Percentiles rank a stretch among this genome's conserved stretches.
These are phyloP conservation scores for Halcyon malimbica DNA, from an alignment of 2,113 vertebrate species.

Conservation along the genomic window DNA sequence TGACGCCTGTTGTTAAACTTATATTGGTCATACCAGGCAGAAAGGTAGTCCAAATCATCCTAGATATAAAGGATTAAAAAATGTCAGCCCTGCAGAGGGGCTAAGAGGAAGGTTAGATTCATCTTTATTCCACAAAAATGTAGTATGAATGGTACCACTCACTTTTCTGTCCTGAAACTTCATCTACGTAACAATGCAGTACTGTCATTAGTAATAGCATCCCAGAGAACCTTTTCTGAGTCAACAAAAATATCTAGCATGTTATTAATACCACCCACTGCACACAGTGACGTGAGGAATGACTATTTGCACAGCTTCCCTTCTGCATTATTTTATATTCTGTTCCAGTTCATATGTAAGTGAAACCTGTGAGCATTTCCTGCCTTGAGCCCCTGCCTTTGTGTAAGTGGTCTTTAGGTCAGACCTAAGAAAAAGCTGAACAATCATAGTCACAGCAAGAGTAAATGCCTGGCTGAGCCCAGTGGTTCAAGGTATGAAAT, in stretches of 20 bases:
- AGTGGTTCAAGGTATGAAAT: background rate
- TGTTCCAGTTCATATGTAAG: slow-evolving; percentile 29
- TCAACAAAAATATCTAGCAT: slow-evolving; percentile 40
- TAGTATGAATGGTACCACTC: background rate
- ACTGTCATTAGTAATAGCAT: slow-evolving; percentile 12
- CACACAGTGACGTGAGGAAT: background rate
- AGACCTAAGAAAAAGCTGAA: background rate
- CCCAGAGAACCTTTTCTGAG: slow-evolving; percentile 43
- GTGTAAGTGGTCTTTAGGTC: background rate
- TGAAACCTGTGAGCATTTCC: slow-evolving; percentile 24
- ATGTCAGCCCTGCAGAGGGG: background rate
- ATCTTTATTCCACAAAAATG: background rate
- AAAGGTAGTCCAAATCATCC: background rate
- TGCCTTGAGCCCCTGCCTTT: background rate
- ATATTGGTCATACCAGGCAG: background rate
- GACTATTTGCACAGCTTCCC: slow-evolving; percentile 26
- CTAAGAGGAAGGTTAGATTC: background rate
- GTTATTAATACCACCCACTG: slow-evolving; percentile 31
- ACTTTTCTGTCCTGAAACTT: background rate
- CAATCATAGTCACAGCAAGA: background rate
- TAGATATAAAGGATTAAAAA: background rate
- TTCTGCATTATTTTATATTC: background rate
- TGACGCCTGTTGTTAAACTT: background rate
- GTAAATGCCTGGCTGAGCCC: background rate
- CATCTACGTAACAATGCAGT: background rate